A percentile compares a stretch with the other conserved stretches of the same genome.
These are phyloP conservation scores for Caligus rogercresseyi DNA, from an alignment of 1,140 invertebrate genomes.

Conservation along the genomic window DNA sequence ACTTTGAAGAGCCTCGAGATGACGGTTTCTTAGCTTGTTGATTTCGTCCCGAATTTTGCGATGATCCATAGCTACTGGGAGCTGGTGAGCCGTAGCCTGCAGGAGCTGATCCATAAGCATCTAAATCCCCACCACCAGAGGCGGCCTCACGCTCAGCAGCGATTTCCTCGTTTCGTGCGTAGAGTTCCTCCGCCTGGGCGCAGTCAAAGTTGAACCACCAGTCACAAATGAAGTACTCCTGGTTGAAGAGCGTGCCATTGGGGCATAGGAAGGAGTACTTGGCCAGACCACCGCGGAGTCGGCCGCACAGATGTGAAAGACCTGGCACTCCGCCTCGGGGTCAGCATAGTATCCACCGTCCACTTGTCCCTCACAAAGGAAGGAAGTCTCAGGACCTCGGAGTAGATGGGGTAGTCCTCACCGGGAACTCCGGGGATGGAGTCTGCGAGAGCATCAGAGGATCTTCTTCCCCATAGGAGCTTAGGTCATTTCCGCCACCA, in stretches of 20 bases:
- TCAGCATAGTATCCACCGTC: conserved; percentile 77
- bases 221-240: conserved; percentile 44
- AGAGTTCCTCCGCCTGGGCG: conserved; percentile 29
- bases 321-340: conserved; percentile 70
- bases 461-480: background rate
- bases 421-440: conserved; percentile 10
- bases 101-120: background rate
- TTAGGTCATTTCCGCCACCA: no score
- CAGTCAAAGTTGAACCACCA: conserved; percentile 39
- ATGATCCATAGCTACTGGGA: no score
- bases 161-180: conserved; percentile 30
- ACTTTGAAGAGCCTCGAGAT: no score
- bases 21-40: no score
- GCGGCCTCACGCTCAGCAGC: conserved; percentile 18
- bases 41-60: no score
- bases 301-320: conserved; percentile 48
- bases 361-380: conserved; percentile 64
- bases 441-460: conserved; percentile 2
- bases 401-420: conserved; percentile 19
- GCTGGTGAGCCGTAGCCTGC: background rate
- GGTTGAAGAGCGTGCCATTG: conserved; percentile 76
- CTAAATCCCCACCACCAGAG: background rate
- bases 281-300: conserved; percentile 3
- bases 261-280: conserved; percentile 76
- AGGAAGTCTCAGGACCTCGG: conserved; percentile 47